A percentile compares a stretch with the other conserved stretches of the same genome.
Conservation (phyloP, 2,113 vertebrate species). For the Rhinoptilus africanus region DNA sequence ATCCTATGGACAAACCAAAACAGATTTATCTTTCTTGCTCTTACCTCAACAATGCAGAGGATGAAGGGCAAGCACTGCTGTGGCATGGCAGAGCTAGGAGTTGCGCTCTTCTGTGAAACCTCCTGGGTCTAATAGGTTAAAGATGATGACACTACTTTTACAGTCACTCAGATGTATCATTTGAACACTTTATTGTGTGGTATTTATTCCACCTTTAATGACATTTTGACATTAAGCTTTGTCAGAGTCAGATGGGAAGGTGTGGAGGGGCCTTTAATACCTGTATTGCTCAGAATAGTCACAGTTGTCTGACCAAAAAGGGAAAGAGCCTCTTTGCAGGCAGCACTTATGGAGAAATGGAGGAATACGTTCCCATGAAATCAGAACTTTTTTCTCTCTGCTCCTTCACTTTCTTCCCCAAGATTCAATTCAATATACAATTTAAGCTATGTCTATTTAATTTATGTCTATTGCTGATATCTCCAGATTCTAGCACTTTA, state of each 20-base stretch:
- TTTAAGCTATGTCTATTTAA: not conserved
- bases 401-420: not conserved
- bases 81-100: not conserved
- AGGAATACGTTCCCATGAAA: not conserved
- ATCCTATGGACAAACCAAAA: not conserved
- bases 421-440: not conserved
- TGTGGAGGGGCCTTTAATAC: not conserved
- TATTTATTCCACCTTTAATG: not conserved
- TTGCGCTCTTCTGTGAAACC: not conserved
- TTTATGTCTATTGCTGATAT: not conserved
- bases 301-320: not conserved
- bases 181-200: not conserved
- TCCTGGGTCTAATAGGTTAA: not conserved
- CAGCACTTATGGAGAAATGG: not conserved
- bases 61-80: not conserved
- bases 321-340: not conserved
- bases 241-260: not conserved
- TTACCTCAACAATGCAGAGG: not conserved
- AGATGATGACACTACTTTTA: not conserved
- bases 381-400: not conserved
- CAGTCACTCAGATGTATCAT: not conserved
- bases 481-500: not conserved
- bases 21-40: not conserved
- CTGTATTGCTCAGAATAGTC: not conserved
- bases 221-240: not conserved